Base-by-base conservation (phyloP, 2,888 invertebrate genomes). In the Calephelis perditalis region DNA sequence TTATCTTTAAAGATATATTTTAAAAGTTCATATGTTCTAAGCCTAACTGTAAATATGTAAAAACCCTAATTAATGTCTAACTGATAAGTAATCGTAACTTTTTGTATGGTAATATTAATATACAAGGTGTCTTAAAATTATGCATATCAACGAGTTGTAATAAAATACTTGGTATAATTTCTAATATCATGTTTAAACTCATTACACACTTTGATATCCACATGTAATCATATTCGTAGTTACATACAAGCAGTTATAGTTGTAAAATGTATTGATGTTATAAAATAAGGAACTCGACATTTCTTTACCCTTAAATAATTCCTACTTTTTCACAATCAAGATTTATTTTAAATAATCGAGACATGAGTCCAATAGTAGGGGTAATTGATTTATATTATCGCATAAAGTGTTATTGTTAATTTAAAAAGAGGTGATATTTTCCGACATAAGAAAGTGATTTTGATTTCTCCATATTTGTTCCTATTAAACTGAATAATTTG, bases 81-180 rank as follows among this genome's bases (percentile, higher is more conserved):
- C 74, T 47, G 49, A 15, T 49, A 49, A 49, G 49, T 49, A 49
- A 49, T 26, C 49, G 49, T 49, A 49, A 49, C 49, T 49, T 82
- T 84, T 86, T 85, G 72, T 84, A 85, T 83, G 76, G 75, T 74
- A 82, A 79, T 75, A 71, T 75, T 82, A 72, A 79, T 83, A 77
- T 87, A 85, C 89, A 88, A 86, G 86, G 89, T 89, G 89, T 89
- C 89, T 89, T 89, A 87, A 78, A 81, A 86, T 83, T 86, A 89
- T 89, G 89, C 89, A 89, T 89, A 89, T 89, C 89, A 89, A 87
- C 87, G 86, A 89, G 86, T 79, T 79, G 79, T 86, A 84, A 81
- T 77, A 78, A 73, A 73, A 69, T 26, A 70, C 67, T 67, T 67
- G 62, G 63, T 65, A 59, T 66, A 62, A 66, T 63, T 52, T 60